Conservation (phyloP, 2,113 vertebrate species). For the Xiphorhynchus elegans region DNA sequence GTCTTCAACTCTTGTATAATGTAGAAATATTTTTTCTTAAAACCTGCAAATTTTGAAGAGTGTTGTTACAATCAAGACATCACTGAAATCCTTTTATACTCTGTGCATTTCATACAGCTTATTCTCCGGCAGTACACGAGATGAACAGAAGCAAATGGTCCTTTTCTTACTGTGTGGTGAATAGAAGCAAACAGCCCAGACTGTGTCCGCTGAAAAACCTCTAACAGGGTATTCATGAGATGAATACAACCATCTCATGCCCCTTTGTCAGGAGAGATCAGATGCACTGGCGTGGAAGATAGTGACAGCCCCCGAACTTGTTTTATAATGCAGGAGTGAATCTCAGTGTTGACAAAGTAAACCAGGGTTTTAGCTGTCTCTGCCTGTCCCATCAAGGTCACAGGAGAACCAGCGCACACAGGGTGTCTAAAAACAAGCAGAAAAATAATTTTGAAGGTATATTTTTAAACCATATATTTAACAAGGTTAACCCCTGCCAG, state of each 20-base stretch:
- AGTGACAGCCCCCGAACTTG: constrained; percentile 12
- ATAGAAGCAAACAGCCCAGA: constrained; percentile 23
- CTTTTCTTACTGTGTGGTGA: constrained; percentile 33
- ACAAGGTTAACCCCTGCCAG: constrained; percentile 12
- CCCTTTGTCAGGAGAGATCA: constrained; percentile 30
- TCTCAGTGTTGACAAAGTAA: constrained; percentile 5
- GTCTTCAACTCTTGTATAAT: neutral
- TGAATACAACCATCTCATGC: constrained; percentile 34
- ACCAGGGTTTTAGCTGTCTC: constrained; percentile 5
- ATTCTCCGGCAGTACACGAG: neutral
- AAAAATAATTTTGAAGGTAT: constrained; percentile 9
- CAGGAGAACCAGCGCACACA: neutral
- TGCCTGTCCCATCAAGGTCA: neutral
- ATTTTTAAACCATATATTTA: constrained; percentile 27
- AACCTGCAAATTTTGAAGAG: neutral
- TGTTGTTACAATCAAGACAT: neutral
- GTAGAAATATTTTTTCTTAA: neutral
- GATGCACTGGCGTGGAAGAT: constrained; percentile 18
- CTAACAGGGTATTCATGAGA: constrained; percentile 41
- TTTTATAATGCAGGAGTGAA: constrained; percentile 23
- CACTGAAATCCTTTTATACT: constrained; percentile 1
- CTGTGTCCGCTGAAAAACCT: constrained; percentile 13
- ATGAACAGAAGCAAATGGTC: constrained; percentile 37
- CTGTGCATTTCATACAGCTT: neutral
- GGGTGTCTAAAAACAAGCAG: neutral